Evolutionary conservation across 2,113 vertebrate genomes (phyloP).

Genomic region (Cheirogaleus medius): DNA sequence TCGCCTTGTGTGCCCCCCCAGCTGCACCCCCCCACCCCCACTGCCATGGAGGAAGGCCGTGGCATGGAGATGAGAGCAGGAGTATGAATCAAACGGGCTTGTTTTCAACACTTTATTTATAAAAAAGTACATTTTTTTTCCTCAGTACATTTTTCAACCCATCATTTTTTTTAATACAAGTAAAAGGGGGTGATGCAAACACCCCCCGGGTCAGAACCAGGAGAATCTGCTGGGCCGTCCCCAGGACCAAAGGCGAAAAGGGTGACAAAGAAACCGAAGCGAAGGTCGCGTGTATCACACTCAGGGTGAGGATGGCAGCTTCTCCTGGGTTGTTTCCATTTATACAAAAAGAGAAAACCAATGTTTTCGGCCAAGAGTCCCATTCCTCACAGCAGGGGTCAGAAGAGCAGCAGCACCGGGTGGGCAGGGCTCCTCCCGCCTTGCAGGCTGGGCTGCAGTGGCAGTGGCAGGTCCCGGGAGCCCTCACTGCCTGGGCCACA

Average conservation of each 20-base stretch:
- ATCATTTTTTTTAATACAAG: constrained; percentile 87
- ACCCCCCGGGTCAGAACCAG: constrained; percentile 82
- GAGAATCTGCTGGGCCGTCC: constrained; percentile 74
- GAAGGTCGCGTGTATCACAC: background rate
- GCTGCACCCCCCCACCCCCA: background rate
- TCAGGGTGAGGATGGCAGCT: constrained; percentile 42
- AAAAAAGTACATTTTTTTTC: constrained; percentile 89
- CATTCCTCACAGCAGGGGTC: constrained; percentile 49
- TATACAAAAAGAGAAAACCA: constrained; percentile 58
- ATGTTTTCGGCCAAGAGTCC: background rate
- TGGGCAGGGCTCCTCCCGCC: background rate
- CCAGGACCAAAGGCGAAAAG: constrained; percentile 78
- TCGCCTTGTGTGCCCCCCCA: no score
- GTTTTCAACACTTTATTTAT: constrained; percentile 91
- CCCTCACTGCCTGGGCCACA: background rate
- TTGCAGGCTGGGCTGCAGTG: background rate
- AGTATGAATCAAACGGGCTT: background rate
- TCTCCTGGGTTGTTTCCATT: constrained; percentile 67
- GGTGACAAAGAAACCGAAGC: constrained; percentile 48
- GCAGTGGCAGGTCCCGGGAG: background rate
- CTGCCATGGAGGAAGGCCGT: background rate
- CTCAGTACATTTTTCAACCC: constrained; percentile 84
- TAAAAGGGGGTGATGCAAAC: constrained; percentile 84
- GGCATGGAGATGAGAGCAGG: background rate
- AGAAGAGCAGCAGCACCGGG: background rate